Conservation (phyloP, 30 jellyfish, hydroid and myxozoan species). For the Aurelia sp. region DNA sequence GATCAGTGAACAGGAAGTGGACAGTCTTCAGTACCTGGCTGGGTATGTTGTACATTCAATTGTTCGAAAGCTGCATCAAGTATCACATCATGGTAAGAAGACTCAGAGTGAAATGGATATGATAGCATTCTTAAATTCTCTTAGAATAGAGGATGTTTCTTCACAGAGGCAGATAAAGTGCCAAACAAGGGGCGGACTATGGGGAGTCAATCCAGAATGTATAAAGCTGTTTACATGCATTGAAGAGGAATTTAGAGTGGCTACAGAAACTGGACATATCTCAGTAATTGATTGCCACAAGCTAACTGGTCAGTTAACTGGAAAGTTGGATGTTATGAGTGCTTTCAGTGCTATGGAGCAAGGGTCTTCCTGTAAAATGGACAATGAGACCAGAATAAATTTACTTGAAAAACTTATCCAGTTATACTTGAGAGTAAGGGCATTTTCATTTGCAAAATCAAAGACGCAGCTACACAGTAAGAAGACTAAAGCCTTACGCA, state of each 20-base stretch:
- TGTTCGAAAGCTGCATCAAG: slow-evolving; percentile 18
- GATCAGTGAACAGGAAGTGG: slow-evolving; percentile 34
- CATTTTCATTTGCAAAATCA: slow-evolving; percentile 15
- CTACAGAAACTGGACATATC: slow-evolving; percentile 28
- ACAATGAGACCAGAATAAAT: slow-evolving; percentile 7
- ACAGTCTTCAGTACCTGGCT: slow-evolving; percentile 38
- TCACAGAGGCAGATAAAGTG: slow-evolving; percentile 31
- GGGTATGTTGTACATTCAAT: slow-evolving; percentile 49
- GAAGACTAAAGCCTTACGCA: background rate
- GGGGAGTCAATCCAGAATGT: slow-evolving; percentile 46
- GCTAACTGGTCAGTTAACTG: background rate
- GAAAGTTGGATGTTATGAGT: background rate
- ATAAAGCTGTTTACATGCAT: slow-evolving; percentile 3
- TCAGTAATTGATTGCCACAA: slow-evolving; percentile 34
- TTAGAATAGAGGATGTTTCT: slow-evolving; percentile 17
- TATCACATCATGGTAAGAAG: slow-evolving; percentile 9
- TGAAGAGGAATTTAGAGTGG: slow-evolving; percentile 34
- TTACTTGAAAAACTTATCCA: slow-evolving; percentile 6
- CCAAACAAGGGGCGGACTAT: slow-evolving; percentile 56
- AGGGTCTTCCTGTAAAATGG: slow-evolving; percentile 17
- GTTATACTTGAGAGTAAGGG: slow-evolving; percentile 30
- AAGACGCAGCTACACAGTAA: slow-evolving; percentile 1
- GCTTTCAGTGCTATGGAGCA: slow-evolving; percentile 21
- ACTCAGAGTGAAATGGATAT: slow-evolving; percentile 15
- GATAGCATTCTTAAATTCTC: slow-evolving; percentile 19